These are phyloP conservation scores for Sander lucioperca DNA, from an alignment of 2,113 vertebrate species.

Conservation along the genomic window DNA sequence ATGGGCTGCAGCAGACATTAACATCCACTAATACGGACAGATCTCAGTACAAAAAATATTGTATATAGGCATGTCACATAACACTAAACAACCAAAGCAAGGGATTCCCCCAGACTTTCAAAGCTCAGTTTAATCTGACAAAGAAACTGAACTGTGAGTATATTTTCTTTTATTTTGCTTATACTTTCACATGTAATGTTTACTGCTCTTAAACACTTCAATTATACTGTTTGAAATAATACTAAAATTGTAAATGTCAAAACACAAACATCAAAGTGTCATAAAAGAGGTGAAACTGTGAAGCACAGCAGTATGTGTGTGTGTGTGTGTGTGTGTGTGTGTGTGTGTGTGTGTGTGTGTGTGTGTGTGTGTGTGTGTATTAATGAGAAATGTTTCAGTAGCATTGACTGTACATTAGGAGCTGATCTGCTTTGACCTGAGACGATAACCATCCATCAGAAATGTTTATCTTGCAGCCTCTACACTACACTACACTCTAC, in stretches of 20 bases:
- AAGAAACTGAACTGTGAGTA: conserved; percentile 13
- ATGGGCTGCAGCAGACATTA: conserved; percentile 41
- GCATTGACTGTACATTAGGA: conserved; percentile 48
- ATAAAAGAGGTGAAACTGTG: conserved; percentile 45
- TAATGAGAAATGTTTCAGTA: conserved; percentile 46
- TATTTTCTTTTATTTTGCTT: background rate
- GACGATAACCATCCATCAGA: conserved; percentile 13
- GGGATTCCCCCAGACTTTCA: conserved; percentile 11
- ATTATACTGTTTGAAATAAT: conserved; percentile 22
- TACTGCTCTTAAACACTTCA: conserved; percentile 32
- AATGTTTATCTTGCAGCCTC: background rate
- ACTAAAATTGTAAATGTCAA: conserved; percentile 28
- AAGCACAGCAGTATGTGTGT: conserved; percentile 14
- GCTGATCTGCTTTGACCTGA: conserved; percentile 46
- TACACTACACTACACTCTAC: too few species aligned
- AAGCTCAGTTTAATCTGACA: conserved; percentile 21
- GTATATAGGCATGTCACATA: conserved; percentile 14
- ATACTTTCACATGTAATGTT: background rate
- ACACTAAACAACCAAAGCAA: background rate
- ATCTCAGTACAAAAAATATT: conserved; percentile 15
- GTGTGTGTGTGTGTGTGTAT: background rate
- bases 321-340: background rate
- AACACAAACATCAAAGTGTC: conserved; percentile 71
- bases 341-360: background rate
- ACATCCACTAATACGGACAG: conserved; percentile 22